Evolutionary conservation across 1,140 invertebrate species (phyloP), one percentile per base, ranked within the genome.

Genomic region (Antheraea mylitta): DNA sequence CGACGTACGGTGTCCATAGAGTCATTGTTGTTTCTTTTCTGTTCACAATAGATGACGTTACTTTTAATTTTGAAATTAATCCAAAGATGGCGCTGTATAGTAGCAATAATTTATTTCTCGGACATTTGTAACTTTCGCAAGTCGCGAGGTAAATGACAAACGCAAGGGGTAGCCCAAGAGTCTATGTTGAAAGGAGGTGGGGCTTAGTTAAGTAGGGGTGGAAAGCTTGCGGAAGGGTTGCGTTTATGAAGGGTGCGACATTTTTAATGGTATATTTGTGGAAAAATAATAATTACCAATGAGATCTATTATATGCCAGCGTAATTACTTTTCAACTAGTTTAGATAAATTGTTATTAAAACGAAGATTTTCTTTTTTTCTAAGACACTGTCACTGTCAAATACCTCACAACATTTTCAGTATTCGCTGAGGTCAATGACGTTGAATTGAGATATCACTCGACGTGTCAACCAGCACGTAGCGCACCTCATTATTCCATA

Each of bases 1-100:
- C 82, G 30, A 79, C 81, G 63, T 86, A 83, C 10, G 81, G 79
- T 19, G 82, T 82, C 79, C 80, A 84, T 3, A 85, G 69, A 62
- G 78, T 64, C 77, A 78, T 78, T 58, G 38, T 71, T 68, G 45
- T 53, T 53, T 53, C 22, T 30, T 10, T 30, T 30, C 60, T 30
- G 19, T 16, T 8, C 9, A 61, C 60, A 30, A 16, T 19, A 61
- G 19, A 30, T 61, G 60, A 7, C 30, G 60, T 30, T 61, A 13
- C 8, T 16, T 53, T 53, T 16, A 53, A 1, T 53, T 53, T 53
- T 10, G 5, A 13, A 16, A n/a, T 6, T 2, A 2, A 16, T n/a
- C 16, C 5, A 16, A 53, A 53, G 45, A 53, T 53, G 45, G 45
- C 45, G 45, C 9, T 6, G 0, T 53, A n/a, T 53, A 53, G 10